Evolutionary conservation across 1,140 invertebrate species (phyloP).

Genomic region (Caligus rogercresseyi): DNA sequence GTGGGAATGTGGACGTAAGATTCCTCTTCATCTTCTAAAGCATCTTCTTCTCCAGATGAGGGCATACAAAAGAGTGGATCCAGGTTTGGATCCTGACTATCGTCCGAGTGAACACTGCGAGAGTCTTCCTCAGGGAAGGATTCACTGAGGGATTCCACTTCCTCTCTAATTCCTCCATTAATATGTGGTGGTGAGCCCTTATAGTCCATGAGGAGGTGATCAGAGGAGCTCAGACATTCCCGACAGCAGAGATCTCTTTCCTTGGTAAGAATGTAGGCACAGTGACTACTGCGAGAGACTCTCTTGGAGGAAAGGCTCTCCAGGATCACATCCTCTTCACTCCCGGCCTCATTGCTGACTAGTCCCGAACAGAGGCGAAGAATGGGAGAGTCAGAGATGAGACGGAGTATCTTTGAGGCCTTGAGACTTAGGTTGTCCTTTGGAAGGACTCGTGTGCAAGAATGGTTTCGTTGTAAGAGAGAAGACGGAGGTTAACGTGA

Average conservation of each 20-base stretch:
- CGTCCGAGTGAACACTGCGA: neutral
- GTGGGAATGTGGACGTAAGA: neutral
- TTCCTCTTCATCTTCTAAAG: neutral
- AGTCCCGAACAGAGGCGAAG: neutral
- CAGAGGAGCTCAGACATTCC: neutral
- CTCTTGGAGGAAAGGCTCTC: neutral
- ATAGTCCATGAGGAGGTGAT: too few species aligned
- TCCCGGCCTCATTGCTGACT: neutral
- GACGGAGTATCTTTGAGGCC: neutral
- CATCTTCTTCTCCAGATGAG: neutral
- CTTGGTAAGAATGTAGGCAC: neutral
- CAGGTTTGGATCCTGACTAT: too few species aligned
- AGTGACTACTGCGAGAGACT: neutral
- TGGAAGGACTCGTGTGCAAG: neutral
- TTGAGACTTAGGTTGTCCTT: neutral
- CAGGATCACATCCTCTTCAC: neutral
- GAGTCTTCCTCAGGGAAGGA: too few species aligned
- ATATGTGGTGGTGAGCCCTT: too few species aligned
- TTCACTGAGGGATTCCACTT: neutral
- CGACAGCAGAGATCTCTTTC: neutral
- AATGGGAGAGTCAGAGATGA: neutral
- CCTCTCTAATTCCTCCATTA: neutral
- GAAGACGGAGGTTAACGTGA: neutral
- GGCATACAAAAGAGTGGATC: too few species aligned
- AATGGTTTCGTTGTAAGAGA: neutral